A percentile compares a stretch with the other conserved stretches of the same genome.
Conservation (phyloP, 2,113 vertebrate species). For the Rhinolophus ferrumequinum region DNA sequence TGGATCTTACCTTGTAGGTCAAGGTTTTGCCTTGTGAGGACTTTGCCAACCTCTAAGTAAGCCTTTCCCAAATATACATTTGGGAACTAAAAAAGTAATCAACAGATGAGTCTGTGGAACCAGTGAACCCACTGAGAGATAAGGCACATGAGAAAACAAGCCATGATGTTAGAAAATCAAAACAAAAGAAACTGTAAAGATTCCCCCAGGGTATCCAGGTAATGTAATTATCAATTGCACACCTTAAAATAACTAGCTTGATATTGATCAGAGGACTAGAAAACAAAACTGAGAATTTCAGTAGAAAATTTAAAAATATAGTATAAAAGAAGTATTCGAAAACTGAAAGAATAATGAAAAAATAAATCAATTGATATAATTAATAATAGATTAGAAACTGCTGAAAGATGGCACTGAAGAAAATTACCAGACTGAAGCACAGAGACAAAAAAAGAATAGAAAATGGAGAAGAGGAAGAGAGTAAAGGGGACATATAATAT, state of each 20-base stretch:
- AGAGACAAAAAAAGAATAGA: not conserved
- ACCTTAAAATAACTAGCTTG: not conserved
- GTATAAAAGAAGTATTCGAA: not conserved
- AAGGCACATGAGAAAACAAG: not conserved
- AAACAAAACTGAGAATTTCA: not conserved
- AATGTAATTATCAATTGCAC: not conserved
- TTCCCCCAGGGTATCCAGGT: not conserved
- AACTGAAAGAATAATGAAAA: conserved; percentile 11
- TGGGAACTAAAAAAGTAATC: not conserved
- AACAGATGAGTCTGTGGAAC: not conserved
- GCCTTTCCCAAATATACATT: not conserved
- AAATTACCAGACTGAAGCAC: not conserved
- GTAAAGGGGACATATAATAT: not conserved
- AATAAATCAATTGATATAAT: not conserved
- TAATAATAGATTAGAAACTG: not conserved
- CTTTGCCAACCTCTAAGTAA: not conserved
- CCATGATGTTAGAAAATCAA: not conserved
- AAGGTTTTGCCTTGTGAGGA: not conserved
- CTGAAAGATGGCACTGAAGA: not conserved
- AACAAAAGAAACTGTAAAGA: not conserved
- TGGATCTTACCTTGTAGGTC: not conserved
- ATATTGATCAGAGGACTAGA: not conserved
- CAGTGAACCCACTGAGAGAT: not conserved
- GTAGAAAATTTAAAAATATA: not conserved
- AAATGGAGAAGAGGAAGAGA: not conserved